These are phyloP conservation scores for Myopa testacea DNA, from an alignment of 2,888 invertebrate species.

Conservation along the genomic window DNA sequence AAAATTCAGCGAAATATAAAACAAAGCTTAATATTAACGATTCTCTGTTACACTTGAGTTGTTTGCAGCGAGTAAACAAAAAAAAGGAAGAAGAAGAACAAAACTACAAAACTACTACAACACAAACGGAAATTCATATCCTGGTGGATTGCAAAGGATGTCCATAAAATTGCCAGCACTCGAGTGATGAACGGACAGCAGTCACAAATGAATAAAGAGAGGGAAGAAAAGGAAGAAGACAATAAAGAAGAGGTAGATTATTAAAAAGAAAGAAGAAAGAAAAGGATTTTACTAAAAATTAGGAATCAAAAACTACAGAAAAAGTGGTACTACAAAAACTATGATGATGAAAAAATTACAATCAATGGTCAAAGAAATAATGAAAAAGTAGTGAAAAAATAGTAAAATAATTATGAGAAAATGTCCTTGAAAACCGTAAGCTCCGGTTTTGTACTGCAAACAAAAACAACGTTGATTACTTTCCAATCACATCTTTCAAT, in stretches of 20 bases:
- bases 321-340: no score
- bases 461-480: no score
- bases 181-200: not conserved
- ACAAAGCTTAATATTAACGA: constrained; percentile 25
- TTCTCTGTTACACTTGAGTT: constrained; percentile 29
- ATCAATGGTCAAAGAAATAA: no score
- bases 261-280: not conserved
- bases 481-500: no score
- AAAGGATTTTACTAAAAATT: not conserved
- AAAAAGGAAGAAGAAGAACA: not conserved
- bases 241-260: not conserved
- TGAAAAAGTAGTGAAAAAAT: no score
- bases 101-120: not conserved
- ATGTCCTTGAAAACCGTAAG: no score
- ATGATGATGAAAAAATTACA: no score
- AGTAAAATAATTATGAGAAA: no score
- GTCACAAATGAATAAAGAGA: not conserved
- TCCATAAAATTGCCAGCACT: constrained; percentile 25
- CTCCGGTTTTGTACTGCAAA: no score
- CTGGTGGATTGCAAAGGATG: constrained; percentile 19
- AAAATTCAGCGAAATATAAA: constrained; percentile 13
- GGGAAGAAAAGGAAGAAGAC: not conserved
- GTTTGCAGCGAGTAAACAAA: not conserved
- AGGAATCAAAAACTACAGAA: not conserved
- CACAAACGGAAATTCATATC: constrained; percentile 32